Evolutionary conservation across 2,113 vertebrate genomes (phyloP), one percentile per base, ranked within the genome.

Genomic region (Nanger granti): DNA sequence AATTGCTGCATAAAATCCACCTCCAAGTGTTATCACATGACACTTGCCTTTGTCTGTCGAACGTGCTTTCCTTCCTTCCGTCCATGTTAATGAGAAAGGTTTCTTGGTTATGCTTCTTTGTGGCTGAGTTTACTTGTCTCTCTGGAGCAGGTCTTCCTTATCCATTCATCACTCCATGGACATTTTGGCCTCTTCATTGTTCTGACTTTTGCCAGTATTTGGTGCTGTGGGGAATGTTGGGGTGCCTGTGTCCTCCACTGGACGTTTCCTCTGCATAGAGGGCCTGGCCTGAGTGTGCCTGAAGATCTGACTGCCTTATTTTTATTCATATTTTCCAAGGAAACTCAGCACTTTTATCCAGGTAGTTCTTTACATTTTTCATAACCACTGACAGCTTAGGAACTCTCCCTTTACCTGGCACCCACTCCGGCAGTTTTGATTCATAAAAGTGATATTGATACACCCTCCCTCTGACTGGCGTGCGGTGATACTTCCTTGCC

Each of bases 11-110:
- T 76, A 76, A 76, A 41, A 41, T 7, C 37, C 69, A 76, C 69
- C 37, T 76, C 37, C 11, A 44, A 26, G 37, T 26, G 5, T 13
- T 76, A 76, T 44, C 37, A 41, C 37, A 4, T 41, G 22, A 76
- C 37, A 26, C n/a, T 76, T 76, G 73, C 5, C 37, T 76, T 41
- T 24, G 4, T 73, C 66, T 0, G 0, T 37, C 1, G 3, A 26
- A 44, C 5, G 1, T 41, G n/a, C 73, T 7, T 26, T 76, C n/a
- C 69, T 76, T 24, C n/a, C 11, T 7, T 76, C 37, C 3, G 1
- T 76, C 73, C 73, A 4, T 76, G 37, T 76, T 76, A 7, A 12
- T 26, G 37, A 76, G 20, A 76, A 76, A 26, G 10, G 0, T 76
- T 41, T 41, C 12, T 44, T 76, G 37, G 20, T 76, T 76, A 73